Evolutionary conservation across 2,888 invertebrate species (phyloP).

Genomic region (Autographa pulchrina): DNA sequence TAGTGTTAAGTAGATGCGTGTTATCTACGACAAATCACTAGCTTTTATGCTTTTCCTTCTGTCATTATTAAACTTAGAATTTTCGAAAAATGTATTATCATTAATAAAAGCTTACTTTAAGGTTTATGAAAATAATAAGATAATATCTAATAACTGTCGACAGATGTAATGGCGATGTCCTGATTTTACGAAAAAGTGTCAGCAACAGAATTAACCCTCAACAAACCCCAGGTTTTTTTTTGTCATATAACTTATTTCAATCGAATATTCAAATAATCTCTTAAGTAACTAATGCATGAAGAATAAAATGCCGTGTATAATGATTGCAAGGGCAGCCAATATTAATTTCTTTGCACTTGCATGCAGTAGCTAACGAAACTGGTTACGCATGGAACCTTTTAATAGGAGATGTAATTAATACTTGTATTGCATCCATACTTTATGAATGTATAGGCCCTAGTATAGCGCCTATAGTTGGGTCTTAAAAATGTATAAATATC

Average conservation of each 20-base stretch:
- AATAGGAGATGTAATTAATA: conserved; percentile 1
- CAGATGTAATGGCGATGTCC: not conserved
- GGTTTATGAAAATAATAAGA: no score
- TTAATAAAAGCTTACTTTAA: no score
- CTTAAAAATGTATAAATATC: no score
- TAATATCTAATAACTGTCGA: no score
- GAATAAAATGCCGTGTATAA: conserved; percentile 4
- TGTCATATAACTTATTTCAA: not conserved
- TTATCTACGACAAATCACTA: no score
- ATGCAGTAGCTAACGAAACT: conserved; percentile 4
- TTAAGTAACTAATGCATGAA: not conserved
- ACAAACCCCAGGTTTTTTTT: not conserved
- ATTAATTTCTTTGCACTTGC: conserved; percentile 4
- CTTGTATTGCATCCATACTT: not conserved
- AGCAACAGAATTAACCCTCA: no score
- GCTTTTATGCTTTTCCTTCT: no score
- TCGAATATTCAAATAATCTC: not conserved
- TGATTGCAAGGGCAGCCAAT: not conserved
- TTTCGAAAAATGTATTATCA: no score
- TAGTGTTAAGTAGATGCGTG: no score
- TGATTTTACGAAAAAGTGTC: not conserved
- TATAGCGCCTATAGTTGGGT: no score
- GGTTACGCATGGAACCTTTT: conserved; percentile 1
- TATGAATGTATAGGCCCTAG: not conserved
- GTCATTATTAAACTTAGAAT: no score